Evolutionary conservation across 2,888 invertebrate genomes (phyloP), one percentile per base, ranked within the genome.

Genomic region (Sesia bembeciformis): DNA sequence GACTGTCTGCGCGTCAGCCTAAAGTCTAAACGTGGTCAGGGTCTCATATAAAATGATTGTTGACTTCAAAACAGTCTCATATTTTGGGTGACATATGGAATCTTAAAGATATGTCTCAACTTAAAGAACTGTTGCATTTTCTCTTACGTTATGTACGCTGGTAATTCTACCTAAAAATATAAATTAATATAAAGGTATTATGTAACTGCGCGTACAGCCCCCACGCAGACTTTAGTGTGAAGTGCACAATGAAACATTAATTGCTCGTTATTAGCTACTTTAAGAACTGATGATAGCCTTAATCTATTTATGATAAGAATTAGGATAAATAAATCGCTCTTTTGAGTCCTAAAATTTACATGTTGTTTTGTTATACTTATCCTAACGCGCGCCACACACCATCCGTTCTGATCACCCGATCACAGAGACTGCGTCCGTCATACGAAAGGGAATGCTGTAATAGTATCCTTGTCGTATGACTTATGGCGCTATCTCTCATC

Each of bases 261-360:
- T 66, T 66, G 70, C 74, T 79, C 71, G 72, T 76, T 67, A 65
- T 62, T 78, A 79, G 75, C 78, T 77, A 76, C 82, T 79, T 82
- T 86, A 84, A 83, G 87, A 89, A 88, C 87, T 88, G 86, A 78
- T 78, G 84, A 83, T 88, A 86, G 87, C 85, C 85, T 86, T 88
- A 84, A 85, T 84, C 85, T 78, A 86, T 86, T 88, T 85, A 87
- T 84, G 72, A 80, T 84, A 87, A 87, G 85, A 81, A 81, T 79
- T 87, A 89, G 87, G 79, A 74, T 82, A 84, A 85, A 85, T 86
- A 89, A 70, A 87, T 77, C 73, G 83, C 87, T 88, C 88, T 86
- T 87, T 84, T 86, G 86, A 88, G 88, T 87, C 87, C 84, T 80
- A 86, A 86, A 88, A 85, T 75, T 78, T 57, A 78, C 58, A 60